Conservation (phyloP, 2,797 vertebrate genomes). For the Melanotaenia trifasciata region DNA sequence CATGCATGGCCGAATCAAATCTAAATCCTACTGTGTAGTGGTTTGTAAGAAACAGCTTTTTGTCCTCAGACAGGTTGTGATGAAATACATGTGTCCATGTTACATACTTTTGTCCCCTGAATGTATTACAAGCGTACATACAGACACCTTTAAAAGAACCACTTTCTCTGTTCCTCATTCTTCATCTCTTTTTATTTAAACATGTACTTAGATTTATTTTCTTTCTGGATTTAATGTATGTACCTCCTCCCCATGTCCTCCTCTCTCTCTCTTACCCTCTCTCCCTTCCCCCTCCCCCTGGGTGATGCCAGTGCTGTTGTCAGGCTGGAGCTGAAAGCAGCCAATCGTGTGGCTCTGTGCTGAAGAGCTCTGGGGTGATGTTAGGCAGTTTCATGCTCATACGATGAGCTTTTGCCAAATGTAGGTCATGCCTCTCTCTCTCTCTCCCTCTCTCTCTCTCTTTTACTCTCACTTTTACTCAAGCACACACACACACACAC, state of each 20-base stretch:
- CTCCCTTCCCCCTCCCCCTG: conserved; percentile 68
- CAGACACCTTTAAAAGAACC: conserved; percentile 19
- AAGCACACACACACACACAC: conserved; percentile 35
- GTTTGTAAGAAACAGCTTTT: neutral
- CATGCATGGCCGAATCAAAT: neutral
- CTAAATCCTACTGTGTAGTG: neutral
- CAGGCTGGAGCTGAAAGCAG: conserved; percentile 77
- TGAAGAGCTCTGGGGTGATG: conserved; percentile 82
- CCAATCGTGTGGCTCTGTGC: conserved; percentile 79
- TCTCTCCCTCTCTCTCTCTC: conserved; percentile 35
- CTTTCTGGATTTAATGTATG: conserved; percentile 71
- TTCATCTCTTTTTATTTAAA: conserved; percentile 26
- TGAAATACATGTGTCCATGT: conserved; percentile 2
- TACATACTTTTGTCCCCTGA: neutral
- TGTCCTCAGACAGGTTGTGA: neutral
- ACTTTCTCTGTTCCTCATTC: conserved; percentile 38
- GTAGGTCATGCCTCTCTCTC: conserved; percentile 81
- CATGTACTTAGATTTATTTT: conserved; percentile 55
- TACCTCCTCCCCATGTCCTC: conserved; percentile 65
- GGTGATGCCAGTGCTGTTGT: conserved; percentile 82
- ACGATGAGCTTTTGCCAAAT: conserved; percentile 83
- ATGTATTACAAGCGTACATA: neutral
- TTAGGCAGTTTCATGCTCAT: conserved; percentile 85
- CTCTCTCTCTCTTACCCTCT: conserved; percentile 32
- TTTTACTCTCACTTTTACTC: conserved; percentile 40